Percentiles rank a stretch among this genome's conserved stretches.
phyloP scores from a whole-genome alignment of 2,113 vertebrate species.

The Elaphurus davidianus region DNA sequence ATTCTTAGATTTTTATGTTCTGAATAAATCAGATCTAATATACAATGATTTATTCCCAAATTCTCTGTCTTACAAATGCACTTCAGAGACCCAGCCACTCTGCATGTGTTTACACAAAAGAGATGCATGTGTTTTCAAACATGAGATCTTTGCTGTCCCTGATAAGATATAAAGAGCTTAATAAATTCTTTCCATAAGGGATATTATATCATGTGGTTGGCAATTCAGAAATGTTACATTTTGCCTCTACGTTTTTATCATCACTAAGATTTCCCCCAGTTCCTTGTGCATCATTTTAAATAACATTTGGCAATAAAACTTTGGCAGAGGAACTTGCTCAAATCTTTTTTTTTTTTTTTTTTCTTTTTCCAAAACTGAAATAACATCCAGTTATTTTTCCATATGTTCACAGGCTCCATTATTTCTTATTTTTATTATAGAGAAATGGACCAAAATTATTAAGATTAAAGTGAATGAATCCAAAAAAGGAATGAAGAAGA shows the following conservation, averaged over 20 bases:
- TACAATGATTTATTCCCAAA: not conserved
- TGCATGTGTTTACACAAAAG: not conserved
- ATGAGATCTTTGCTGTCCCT: not conserved
- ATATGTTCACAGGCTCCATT: not conserved
- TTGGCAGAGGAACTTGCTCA: constrained; percentile 23
- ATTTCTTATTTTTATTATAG: not conserved
- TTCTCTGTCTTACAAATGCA: not conserved
- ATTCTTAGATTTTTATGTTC: not conserved
- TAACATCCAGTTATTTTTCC: not conserved
- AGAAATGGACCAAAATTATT: not conserved
- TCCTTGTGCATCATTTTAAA: constrained; percentile 2
- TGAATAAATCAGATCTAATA: not conserved
- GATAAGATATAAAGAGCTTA: not conserved
- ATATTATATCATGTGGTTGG: not conserved
- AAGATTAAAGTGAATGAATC: constrained; percentile 10
- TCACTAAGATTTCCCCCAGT: not conserved
- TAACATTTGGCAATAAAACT: constrained; percentile 20
- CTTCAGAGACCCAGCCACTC: not conserved
- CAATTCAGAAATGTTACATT: not conserved
- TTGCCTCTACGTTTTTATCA: not conserved
- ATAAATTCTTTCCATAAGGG: not conserved
- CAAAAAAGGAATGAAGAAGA: not conserved
- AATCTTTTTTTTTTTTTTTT: not conserved
- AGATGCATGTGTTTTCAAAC: not conserved
- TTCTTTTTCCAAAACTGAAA: not conserved